Conservation (phyloP, 2,797 vertebrate genomes). For the Amblyraja radiata region DNA sequence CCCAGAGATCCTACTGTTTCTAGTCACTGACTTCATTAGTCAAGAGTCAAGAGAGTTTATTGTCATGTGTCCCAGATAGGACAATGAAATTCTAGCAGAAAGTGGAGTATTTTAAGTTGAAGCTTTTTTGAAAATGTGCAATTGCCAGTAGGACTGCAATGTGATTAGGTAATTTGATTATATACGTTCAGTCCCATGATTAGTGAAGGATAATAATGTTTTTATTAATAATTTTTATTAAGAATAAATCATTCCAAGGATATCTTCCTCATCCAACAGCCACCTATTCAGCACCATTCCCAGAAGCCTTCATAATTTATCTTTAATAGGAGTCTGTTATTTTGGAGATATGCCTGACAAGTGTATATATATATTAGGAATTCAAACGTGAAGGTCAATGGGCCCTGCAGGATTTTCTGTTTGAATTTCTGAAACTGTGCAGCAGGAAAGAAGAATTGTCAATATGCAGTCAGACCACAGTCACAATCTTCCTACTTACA, state of each 20-base stretch:
- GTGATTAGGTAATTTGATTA: background rate
- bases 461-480: background rate
- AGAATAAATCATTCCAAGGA: no score
- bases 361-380: background rate
- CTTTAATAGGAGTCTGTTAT: slow-evolving; percentile 21
- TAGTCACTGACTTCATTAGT: no score
- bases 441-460: background rate
- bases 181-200: background rate
- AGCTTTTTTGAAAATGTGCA: background rate
- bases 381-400: slow-evolving; percentile 18
- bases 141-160: background rate
- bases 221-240: no score
- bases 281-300: background rate
- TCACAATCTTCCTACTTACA: background rate
- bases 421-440: background rate
- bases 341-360: background rate
- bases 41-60: no score
- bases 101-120: background rate
- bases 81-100: no score
- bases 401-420: background rate
- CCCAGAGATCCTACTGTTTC: no score
- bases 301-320: slow-evolving; percentile 11
- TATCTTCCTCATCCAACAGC: background rate
- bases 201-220: background rate
- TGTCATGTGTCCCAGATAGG: no score